Evolutionary conservation across 2,797 vertebrate species (phyloP), one percentile per base, ranked within the genome.

Genomic region (Myripristis murdjan): DNA sequence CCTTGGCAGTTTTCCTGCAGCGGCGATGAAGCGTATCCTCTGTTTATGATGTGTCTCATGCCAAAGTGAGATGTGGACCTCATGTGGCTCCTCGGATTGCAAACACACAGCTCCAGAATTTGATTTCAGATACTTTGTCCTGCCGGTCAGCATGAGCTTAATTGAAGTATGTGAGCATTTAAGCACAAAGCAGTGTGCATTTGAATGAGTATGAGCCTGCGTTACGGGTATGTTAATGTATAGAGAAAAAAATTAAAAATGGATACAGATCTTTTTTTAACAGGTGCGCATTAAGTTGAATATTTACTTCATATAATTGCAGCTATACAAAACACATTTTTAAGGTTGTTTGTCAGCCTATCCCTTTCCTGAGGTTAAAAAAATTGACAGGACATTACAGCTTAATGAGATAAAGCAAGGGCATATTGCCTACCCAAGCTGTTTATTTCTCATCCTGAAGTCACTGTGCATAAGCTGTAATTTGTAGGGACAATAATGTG

Each of bases 131-230:
- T 70, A 74, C 79, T 91, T 86, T 87, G 84, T 82, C 79, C 69
- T 37, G 56, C 77, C 64, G 80, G 88, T 72, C 90, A 90, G 92
- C 90, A 73, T 83, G 91, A 54, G 91, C 82, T 88, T 92, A 92
- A 93, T 92, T 88, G 79, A 90, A 90, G 83, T 72, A 85, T 88
- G 87, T 84, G 85, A 86, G 89, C 59, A 37, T 84, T 89, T 75
- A 58, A 77, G 87, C 87, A 84, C 82, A 88, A 82, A 68, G 68
- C 55, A 15, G 64, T 44, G 24, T 61, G 37, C 78, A 64, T 55
- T 7, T 55, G 68, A 77, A 39, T 79, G 59, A 28, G 54, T 63
- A 41, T 51, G 31, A 66, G 54, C 52, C 41, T 57, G 61, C 72
- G 63, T 60, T 61, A 84, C 76, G 59, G 89, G 53, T 61, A 70